phyloP scores from a whole-genome alignment of 2,888 invertebrate genomes.

The Andrena trimmerana region DNA sequence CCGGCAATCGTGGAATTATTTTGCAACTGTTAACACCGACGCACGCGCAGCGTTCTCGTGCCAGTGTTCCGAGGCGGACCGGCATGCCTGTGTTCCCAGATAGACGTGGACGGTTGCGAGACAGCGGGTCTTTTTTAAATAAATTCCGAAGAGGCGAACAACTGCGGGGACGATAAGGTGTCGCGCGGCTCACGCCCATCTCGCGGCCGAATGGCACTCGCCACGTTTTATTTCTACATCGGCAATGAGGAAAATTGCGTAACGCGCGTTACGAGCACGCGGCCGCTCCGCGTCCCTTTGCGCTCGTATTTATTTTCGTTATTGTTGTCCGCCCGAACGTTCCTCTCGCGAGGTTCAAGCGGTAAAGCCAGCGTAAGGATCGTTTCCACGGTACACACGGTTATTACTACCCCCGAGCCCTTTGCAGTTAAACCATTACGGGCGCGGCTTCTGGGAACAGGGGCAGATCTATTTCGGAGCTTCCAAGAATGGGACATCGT shows the following conservation, averaged over 20 bases:
- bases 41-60: too few relatives aligned
- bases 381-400: background rate
- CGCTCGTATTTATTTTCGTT: constrained; percentile 33
- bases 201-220: background rate
- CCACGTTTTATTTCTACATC: constrained; percentile 38
- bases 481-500: constrained; percentile 1
- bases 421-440: too few relatives aligned
- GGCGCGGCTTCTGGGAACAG: too few relatives aligned
- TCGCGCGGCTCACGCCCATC: background rate
- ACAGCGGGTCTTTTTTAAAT: too few relatives aligned
- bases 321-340: constrained; percentile 9
- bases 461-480: background rate
- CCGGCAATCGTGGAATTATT: too few relatives aligned
- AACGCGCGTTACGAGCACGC: constrained; percentile 38
- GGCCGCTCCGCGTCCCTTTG: constrained; percentile 21
- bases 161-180: background rate
- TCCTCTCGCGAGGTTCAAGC: background rate
- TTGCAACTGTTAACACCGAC: too few relatives aligned
- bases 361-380: background rate
- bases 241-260: constrained; percentile 46
- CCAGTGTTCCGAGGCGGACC: too few relatives aligned
- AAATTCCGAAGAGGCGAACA: background rate
- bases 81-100: too few relatives aligned
- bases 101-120: too few relatives aligned
- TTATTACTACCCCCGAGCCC: background rate